Percentiles rank a stretch among this genome's conserved stretches.
Evolutionary conservation across 2,113 vertebrate genomes (phyloP).

Genomic region (Catharus bicknelli): DNA sequence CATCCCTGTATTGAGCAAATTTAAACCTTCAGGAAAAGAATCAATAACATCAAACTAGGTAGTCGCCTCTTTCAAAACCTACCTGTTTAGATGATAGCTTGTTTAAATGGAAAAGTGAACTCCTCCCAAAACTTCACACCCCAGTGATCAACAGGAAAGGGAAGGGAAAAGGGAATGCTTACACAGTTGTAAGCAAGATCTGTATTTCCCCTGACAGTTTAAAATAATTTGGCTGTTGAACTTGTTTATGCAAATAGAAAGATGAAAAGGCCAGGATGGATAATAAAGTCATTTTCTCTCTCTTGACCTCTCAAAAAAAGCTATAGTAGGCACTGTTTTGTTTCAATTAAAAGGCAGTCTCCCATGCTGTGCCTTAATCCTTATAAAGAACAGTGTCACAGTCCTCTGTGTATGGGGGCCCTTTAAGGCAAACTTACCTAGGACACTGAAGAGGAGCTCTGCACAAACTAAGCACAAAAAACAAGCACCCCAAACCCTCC

Average conservation of each 20-base stretch:
- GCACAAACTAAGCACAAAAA: neutral
- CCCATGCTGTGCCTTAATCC: neutral
- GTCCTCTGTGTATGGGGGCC: neutral
- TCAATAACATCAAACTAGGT: neutral
- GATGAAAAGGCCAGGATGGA: neutral
- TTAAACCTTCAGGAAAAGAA: neutral
- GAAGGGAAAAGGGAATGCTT: neutral
- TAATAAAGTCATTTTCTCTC: neutral
- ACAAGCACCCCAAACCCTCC: neutral
- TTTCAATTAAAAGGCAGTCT: neutral
- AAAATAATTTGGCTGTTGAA: neutral
- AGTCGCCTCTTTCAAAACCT: neutral
- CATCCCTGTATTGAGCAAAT: neutral
- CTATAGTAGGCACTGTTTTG: neutral
- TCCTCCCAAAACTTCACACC: neutral
- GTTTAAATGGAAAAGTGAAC: neutral
- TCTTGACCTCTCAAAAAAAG: neutral
- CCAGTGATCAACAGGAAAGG: neutral
- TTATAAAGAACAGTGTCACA: neutral
- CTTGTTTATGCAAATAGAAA: neutral
- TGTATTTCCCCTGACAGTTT: neutral
- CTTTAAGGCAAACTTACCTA: neutral
- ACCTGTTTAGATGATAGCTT: neutral
- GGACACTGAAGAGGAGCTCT: rapidly evolving
- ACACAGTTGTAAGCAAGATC: neutral